These are phyloP conservation scores for Luperina testacea DNA, from an alignment of 2,888 invertebrate species.

Conservation along the genomic window DNA sequence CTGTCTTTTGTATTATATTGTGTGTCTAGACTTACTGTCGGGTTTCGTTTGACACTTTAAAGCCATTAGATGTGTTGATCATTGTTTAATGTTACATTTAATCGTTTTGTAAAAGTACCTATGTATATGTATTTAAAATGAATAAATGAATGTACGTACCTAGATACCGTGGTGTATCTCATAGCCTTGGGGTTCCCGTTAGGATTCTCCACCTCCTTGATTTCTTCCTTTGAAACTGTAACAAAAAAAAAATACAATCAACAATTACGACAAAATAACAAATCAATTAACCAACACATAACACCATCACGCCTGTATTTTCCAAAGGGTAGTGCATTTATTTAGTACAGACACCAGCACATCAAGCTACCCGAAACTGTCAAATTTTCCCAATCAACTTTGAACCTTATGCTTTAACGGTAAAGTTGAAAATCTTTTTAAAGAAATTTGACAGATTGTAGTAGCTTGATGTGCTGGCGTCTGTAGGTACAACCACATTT, in stretches of 20 bases:
- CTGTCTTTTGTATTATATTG: not conserved
- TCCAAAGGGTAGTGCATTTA: not conserved
- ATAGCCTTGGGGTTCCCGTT: conserved; percentile 83
- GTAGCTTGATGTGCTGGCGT: too few relatives aligned
- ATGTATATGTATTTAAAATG: not conserved
- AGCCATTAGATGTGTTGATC: not conserved
- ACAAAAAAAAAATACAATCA: conserved; percentile 69
- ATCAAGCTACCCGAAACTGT: too few relatives aligned
- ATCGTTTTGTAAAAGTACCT: not conserved
- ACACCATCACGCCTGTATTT: not conserved
- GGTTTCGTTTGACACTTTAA: not conserved
- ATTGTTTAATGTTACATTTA: not conserved
- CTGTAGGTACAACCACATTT: too few relatives aligned
- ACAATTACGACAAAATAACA: not conserved
- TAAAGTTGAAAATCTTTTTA: too few relatives aligned
- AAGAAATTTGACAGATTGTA: too few relatives aligned
- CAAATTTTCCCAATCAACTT: too few relatives aligned
- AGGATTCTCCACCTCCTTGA: conserved; percentile 81
- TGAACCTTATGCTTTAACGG: too few relatives aligned
- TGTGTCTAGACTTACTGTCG: not conserved
- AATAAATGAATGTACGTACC: conserved; percentile 69
- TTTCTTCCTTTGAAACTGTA: conserved; percentile 85
- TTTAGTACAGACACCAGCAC: too few relatives aligned
- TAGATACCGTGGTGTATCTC: conserved; percentile 86
- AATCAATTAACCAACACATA: not conserved